phyloP scores from a whole-genome alignment of 2,888 invertebrate species.

The Agrotis puta region DNA sequence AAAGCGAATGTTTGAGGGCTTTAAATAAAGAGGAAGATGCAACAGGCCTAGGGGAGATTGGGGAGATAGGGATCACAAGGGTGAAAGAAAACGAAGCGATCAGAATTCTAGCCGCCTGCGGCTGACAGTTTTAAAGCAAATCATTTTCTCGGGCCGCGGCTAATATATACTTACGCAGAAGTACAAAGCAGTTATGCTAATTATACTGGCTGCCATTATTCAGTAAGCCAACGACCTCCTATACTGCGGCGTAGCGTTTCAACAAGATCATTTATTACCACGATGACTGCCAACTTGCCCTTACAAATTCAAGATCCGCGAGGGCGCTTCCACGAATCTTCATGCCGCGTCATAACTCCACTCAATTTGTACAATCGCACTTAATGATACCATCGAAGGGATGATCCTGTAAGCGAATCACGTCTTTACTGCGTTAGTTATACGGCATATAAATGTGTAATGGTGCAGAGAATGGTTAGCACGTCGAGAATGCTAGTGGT shows the following conservation, averaged over 20 bases:
- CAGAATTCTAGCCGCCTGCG: constrained; percentile 56
- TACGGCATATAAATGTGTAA: constrained; percentile 67
- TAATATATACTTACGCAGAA: constrained; percentile 57
- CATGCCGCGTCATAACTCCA: constrained; percentile 73
- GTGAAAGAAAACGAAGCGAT: constrained; percentile 40
- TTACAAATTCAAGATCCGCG: constrained; percentile 65
- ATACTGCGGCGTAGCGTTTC: constrained; percentile 58
- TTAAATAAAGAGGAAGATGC: constrained; percentile 52
- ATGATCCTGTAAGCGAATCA: constrained; percentile 61
- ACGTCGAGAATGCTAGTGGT: constrained; percentile 49
- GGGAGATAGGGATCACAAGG: constrained; percentile 43
- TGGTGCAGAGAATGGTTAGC: constrained; percentile 47
- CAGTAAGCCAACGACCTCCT: constrained; percentile 62
- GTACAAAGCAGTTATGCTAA: constrained; percentile 66
- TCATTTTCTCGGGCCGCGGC: constrained; percentile 53
- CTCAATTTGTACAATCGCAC: constrained; percentile 74
- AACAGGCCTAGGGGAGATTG: constrained; percentile 55
- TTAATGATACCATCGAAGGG: constrained; percentile 69
- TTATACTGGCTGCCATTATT: constrained; percentile 61
- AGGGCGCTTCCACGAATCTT: constrained; percentile 63
- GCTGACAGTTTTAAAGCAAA: constrained; percentile 72
- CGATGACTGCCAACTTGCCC: constrained; percentile 66
- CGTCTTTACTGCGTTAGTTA: constrained; percentile 62
- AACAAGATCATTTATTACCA: constrained; percentile 68
- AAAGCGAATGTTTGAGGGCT: constrained; percentile 32